Evolutionary conservation across 2,888 invertebrate species (phyloP), one percentile per base, ranked within the genome.

Genomic region (Lacanobia wlatinum): DNA sequence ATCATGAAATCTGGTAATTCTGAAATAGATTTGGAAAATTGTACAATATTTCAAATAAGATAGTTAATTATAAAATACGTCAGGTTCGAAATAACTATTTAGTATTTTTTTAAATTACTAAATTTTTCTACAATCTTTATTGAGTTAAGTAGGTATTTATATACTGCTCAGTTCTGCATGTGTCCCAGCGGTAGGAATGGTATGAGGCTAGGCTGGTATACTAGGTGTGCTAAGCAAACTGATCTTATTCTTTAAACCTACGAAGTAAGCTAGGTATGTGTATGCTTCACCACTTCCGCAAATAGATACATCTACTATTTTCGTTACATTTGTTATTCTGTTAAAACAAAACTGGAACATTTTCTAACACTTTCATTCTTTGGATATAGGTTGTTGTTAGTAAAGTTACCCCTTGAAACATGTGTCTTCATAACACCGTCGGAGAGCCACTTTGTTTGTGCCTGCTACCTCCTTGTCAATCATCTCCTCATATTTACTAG

Each of bases 381-480:
- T 28, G 43, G 12, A 28, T 34, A 28, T 48, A 63, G 69, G 34
- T 69, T 76, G 40, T n/a, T 38, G 28, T 40, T 40, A 52, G 7
- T 50, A 46, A 6, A 34, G 34, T 59, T 73, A 73, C 70, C 76
- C 67, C 62, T 70, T 72, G 52, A 65, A 65, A 78, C 83, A 78
- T 55, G 64, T 67, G 58, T 61, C 18, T 56, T 18, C 59, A 60
- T 28, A 68, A 76, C 60, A 58, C 58, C 68, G 61, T 63, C 68
- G 68, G 75, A 73, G 59, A 62, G 62, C 67, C 56, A 65, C 59
- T 78, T 76, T 80, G 75, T 81, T 78, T 81, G 65, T 69, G 75
- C 38, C 73, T 82, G 77, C 52, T 79, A 53, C 64, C 67, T 73
- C 78, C 66, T 76, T 84, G 71, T 82, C 84, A 79, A 70, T 84